phyloP scores from a whole-genome alignment of 2,888 invertebrate species.

The Agrotis exclamationis region DNA sequence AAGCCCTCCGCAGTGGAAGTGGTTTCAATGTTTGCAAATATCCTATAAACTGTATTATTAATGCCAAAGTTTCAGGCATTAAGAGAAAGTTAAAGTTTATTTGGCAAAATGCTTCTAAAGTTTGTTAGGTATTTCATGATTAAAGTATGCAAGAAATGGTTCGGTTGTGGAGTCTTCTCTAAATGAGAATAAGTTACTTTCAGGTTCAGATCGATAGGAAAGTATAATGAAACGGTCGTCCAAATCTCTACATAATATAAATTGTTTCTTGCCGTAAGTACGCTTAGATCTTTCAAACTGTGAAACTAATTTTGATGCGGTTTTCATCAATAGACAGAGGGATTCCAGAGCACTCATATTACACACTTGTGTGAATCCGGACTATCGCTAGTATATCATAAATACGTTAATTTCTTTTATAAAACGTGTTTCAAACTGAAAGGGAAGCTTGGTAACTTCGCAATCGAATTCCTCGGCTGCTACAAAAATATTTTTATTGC shows the following conservation, averaged over 20 bases:
- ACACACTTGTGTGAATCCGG: too few relatives aligned
- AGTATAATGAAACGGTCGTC: constrained; percentile 19
- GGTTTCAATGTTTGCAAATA: constrained; percentile 52
- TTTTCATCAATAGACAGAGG: too few relatives aligned
- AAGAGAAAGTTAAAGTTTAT: constrained; percentile 40
- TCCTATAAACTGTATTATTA: constrained; percentile 51
- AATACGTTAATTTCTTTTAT: constrained; percentile 37
- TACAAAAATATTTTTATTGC: constrained; percentile 65
- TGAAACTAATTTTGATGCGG: too few relatives aligned
- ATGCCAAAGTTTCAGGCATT: constrained; percentile 34
- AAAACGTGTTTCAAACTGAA: constrained; percentile 34
- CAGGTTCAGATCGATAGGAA: constrained; percentile 11
- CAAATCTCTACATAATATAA: not conserved
- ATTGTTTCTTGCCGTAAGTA: too few relatives aligned
- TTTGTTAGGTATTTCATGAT: constrained; percentile 16
- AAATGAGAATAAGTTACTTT: constrained; percentile 16
- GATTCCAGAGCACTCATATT: too few relatives aligned
- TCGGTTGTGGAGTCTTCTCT: constrained; percentile 14
- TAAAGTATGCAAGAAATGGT: constrained; percentile 17
- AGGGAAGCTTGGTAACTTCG: constrained; percentile 31
- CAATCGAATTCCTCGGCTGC: constrained; percentile 40
- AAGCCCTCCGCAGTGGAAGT: constrained; percentile 32
- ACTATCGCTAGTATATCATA: constrained; percentile 4
- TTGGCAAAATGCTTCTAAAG: constrained; percentile 30
- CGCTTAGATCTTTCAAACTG: too few relatives aligned